Evolutionary conservation across 2,888 invertebrate species (phyloP), one percentile per base, ranked within the genome.

Genomic region (Cloeon dipterum): DNA sequence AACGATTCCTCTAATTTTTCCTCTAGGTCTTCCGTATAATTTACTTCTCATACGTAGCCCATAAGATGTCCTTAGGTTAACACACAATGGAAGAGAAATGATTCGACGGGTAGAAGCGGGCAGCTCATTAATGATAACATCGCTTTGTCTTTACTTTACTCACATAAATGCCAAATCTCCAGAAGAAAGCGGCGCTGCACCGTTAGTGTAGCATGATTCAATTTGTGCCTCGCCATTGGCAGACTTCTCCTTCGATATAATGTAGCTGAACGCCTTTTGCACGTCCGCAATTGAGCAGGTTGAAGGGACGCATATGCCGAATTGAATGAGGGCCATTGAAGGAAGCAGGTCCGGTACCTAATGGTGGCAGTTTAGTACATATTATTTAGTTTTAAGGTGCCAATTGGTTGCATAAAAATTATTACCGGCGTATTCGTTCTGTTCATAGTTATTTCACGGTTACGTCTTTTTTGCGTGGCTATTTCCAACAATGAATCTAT

Each of bases 101-200:
- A n/a, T n/a, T n/a, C n/a, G n/a, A n/a, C n/a, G n/a, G n/a, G n/a
- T n/a, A n/a, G n/a, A n/a, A n/a, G n/a, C n/a, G n/a, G n/a, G n/a
- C n/a, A n/a, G n/a, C n/a, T n/a, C n/a, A n/a, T n/a, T n/a, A n/a
- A n/a, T n/a, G n/a, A n/a, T n/a, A n/a, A n/a, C n/a, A n/a, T n/a
- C n/a, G n/a, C n/a, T n/a, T n/a, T n/a, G n/a, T n/a, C n/a, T n/a
- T n/a, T n/a, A n/a, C n/a, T n/a, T n/a, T n/a, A 39, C 46, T 50
- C 46, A 55, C 55, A 47, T 47, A 43, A 52, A 52, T 39, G 44
- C 42, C 46, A 47, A 50, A 40, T 54, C 54, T 16, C 44, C 44
- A 4, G 39, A 21, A 19, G 47, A 46, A 19, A 32, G 8, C 10
- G 32, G 14, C 34, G 25, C 33, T 17, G 33, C 23, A 14, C 20